Conservation (phyloP, 2,888 invertebrate species). For the Netelia melanura region DNA sequence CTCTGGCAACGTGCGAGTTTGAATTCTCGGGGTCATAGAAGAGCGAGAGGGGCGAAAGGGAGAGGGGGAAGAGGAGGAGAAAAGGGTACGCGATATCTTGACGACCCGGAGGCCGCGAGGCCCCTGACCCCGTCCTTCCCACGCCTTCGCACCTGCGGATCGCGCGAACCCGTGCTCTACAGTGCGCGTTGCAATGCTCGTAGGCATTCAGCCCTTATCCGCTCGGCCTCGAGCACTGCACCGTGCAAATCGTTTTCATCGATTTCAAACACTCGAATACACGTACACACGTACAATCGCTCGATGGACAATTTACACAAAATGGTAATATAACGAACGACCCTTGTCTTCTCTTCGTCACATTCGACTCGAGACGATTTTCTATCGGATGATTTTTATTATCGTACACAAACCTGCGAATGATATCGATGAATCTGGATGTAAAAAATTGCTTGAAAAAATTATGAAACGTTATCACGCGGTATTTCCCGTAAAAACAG, state of each 20-base stretch:
- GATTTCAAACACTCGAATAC: slow-evolving; percentile 31
- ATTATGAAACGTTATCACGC: slow-evolving; percentile 22
- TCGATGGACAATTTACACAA: neutral
- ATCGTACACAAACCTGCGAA: slow-evolving; percentile 7
- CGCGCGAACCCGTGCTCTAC: slow-evolving; percentile 8
- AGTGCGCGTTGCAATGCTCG: slow-evolving; percentile 21
- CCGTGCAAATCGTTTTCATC: slow-evolving; percentile 57
- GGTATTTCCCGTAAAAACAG: slow-evolving; percentile 58
- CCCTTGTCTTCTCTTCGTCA: slow-evolving; percentile 26
- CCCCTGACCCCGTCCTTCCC: slow-evolving; percentile 69
- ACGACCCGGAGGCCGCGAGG: slow-evolving; percentile 60
- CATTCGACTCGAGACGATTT: slow-evolving; percentile 15
- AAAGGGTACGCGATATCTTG: slow-evolving; percentile 42
- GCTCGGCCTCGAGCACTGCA: slow-evolving; percentile 28
- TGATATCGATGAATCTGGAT: neutral
- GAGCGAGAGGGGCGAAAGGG: slow-evolving; percentile 4
- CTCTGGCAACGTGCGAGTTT: slow-evolving; percentile 32
- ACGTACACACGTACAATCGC: neutral
- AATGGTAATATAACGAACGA: slow-evolving; percentile 24
- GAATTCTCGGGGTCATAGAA: slow-evolving; percentile 63
- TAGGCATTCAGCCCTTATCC: slow-evolving; percentile 56
- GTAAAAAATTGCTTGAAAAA: neutral
- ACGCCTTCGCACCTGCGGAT: slow-evolving; percentile 72
- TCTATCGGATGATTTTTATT: slow-evolving; percentile 45
- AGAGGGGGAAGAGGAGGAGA: neutral